A percentile compares a stretch with the other conserved stretches of the same genome.
phyloP scores from a whole-genome alignment of 2,113 vertebrate genomes.

The Pampusana beccarii region DNA sequence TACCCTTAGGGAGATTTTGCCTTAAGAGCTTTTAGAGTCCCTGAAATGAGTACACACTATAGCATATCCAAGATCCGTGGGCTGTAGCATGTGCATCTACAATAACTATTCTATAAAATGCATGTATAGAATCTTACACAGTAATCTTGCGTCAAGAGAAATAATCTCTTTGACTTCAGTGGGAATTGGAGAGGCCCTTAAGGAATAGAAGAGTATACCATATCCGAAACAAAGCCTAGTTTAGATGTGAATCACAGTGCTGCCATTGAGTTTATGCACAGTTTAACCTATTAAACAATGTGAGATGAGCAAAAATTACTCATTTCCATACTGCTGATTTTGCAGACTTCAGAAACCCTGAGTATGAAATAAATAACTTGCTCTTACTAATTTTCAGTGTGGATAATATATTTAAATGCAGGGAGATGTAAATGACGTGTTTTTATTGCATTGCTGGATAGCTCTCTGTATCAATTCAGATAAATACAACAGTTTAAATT shows the following conservation, averaged over 20 bases:
- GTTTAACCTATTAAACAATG: conserved; percentile 76
- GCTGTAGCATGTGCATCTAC: neutral
- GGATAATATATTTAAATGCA: conserved; percentile 76
- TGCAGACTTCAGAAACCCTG: conserved; percentile 74
- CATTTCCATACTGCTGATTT: conserved; percentile 80
- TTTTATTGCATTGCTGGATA: conserved; percentile 68
- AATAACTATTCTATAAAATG: neutral
- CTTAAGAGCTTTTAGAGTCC: neutral
- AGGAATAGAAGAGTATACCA: neutral
- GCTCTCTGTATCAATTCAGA: conserved; percentile 55
- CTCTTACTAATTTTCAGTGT: conserved; percentile 77
- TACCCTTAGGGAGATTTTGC: neutral
- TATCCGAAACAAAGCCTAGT: conserved; percentile 27
- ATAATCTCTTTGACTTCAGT: neutral
- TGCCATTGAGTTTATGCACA: conserved; percentile 71
- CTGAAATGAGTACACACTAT: neutral
- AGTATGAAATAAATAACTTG: conserved; percentile 76
- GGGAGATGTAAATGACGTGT: conserved; percentile 67
- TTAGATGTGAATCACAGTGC: conserved; percentile 61
- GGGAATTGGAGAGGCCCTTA: neutral
- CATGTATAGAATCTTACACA: neutral
- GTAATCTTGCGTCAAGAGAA: neutral
- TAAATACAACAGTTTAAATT: conserved; percentile 58
- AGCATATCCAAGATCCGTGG: neutral
- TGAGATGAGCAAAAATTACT: conserved; percentile 74